A percentile compares a stretch with the other conserved stretches of the same genome.
phyloP scores from a whole-genome alignment of 2,888 invertebrate genomes.

The Parascotia fuliginaria region DNA sequence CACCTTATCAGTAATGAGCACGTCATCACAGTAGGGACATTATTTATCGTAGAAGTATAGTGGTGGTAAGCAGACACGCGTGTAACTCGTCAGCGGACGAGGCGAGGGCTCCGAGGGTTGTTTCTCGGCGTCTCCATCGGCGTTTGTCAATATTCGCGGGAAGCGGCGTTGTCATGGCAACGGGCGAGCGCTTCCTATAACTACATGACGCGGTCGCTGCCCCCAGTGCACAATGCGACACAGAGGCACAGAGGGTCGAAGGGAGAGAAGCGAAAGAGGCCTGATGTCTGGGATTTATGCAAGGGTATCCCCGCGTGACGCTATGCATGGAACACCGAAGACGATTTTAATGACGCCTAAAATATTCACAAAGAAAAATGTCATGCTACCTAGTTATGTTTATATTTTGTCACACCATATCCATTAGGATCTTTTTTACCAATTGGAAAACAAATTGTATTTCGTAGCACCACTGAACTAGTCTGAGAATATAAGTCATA shows the following conservation, averaged over 20 bases:
- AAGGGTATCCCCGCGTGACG: slow-evolving; percentile 55
- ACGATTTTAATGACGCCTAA: slow-evolving; percentile 37
- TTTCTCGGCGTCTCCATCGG: slow-evolving; percentile 59
- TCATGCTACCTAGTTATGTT: slow-evolving; percentile 6
- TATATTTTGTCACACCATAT: not conserved
- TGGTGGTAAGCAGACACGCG: slow-evolving; percentile 64
- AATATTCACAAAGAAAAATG: slow-evolving; percentile 38
- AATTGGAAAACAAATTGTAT: too few relatives aligned
- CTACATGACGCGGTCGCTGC: slow-evolving; percentile 70
- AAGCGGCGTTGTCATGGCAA: slow-evolving; percentile 78
- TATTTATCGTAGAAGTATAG: slow-evolving; percentile 72
- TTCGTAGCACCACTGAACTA: too few relatives aligned
- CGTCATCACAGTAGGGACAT: slow-evolving; percentile 62
- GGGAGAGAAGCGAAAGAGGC: slow-evolving; percentile 64
- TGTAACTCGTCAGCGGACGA: slow-evolving; percentile 25
- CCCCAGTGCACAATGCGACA: slow-evolving; percentile 70
- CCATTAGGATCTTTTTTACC: too few relatives aligned
- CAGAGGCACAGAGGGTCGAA: slow-evolving; percentile 67
- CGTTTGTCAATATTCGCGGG: slow-evolving; percentile 77
- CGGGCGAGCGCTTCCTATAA: slow-evolving; percentile 72
- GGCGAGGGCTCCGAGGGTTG: slow-evolving; percentile 31
- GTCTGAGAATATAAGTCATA: too few relatives aligned
- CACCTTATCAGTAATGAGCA: slow-evolving; percentile 75
- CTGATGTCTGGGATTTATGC: slow-evolving; percentile 70
- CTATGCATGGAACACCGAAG: slow-evolving; percentile 35